Base-by-base conservation (phyloP, 2,888 invertebrate genomes). In the Leucania comma region DNA sequence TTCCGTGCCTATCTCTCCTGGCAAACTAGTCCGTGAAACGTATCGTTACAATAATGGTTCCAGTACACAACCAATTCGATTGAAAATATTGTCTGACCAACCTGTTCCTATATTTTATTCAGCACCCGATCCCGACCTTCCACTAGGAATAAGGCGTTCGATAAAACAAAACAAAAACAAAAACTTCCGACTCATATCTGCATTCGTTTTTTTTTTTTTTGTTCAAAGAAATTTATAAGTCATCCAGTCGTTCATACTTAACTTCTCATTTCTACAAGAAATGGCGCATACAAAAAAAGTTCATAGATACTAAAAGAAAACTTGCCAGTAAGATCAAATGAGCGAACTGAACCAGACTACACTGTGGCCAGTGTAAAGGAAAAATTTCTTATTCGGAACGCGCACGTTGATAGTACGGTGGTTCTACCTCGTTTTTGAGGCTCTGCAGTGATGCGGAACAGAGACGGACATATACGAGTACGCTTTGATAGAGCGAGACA, bases 401-500 rank as follows among this genome's bases (percentile, higher is more conserved):
- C 90, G 91, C 92, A 92, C 93, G 91, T 89, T 93, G 91, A 93
- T 92, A 93, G 89, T 92, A 93, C 91, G 89, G 87, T 89, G 91
- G 89, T 87, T 91, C 93, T 94, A 93, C 94, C 94, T 94, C 94
- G 95, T 95, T 95, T 95, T 95, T 92, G 94, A 94, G 93, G 94
- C 95, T 96, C 95, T 96, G 95, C 95, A 96, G 95, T 95, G 95
- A 88, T 93, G 95, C 87, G 92, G 64, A 90, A 94, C 81, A 69
- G 91, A 82, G 94, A 93, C 61, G 59, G 85, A 69, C 26, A 72
- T 85, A 93, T 86, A 76, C 65, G 84, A 80, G 76, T 83, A 80
- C 77, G 68, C 32, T 53, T 71, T 35, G 90, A 69, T 66, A 53
- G 89, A 94, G 84, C 77, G 91, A 85, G 93, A 92, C 74, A 82